Conservation (phyloP, 2,797 vertebrate species). For the Streptopelia turtur region DNA sequence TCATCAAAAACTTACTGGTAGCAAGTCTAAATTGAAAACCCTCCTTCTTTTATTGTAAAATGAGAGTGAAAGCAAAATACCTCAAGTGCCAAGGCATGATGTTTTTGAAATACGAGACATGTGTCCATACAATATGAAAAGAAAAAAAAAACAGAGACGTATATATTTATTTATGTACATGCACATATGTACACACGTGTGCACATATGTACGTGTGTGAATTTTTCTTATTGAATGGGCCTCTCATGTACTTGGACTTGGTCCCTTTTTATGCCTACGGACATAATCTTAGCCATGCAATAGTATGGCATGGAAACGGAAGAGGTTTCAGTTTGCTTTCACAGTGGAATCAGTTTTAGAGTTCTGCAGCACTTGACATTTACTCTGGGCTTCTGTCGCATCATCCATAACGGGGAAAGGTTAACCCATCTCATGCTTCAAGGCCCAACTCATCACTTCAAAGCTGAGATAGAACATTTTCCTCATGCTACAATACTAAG, state of each 20-base stretch:
- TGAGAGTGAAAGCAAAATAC: neutral
- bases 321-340: neutral
- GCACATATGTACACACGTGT: too few species aligned
- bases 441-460: neutral
- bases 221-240: neutral
- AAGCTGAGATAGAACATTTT: neutral
- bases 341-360: neutral
- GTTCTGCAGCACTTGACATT: neutral
- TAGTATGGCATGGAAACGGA: neutral
- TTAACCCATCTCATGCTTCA: neutral
- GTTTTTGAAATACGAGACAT: neutral
- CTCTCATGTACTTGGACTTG: neutral
- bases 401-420: neutral
- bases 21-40: neutral
- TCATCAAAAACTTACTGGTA: neutral
- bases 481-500: neutral
- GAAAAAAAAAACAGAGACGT: too few species aligned
- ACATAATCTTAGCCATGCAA: neutral
- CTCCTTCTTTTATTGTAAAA: neutral
- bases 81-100: neutral
- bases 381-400: neutral
- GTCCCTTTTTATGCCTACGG: neutral
- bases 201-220: fast-evolving
- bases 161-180: neutral
- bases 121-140: neutral